These are phyloP conservation scores for sheep (Ovis aries) DNA, from an alignment of 2,113 vertebrate species.

Conservation along the genomic window ARS-UI_Ramb_v3.0 NC_056054.1:154708501-154709000, in stretches of 20 bases:
- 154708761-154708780: neutral
- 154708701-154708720: neutral
- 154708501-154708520: neutral
- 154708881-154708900: neutral
- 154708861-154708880: neutral
- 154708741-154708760: neutral
- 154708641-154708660: neutral
- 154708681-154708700: neutral
- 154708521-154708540: neutral
- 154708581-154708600: neutral
- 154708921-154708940: neutral
- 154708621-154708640: neutral
- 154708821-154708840: neutral
- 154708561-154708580: neutral
- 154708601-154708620: neutral
- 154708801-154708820: neutral
- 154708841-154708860: neutral
- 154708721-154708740: neutral
- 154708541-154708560: neutral
- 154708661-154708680: neutral
- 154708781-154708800: neutral
- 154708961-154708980: neutral
- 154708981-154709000: neutral
- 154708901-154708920: neutral
- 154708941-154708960: neutral